Conservation (phyloP, 1,140 invertebrate species). For the Drosophila tristis region DNA sequence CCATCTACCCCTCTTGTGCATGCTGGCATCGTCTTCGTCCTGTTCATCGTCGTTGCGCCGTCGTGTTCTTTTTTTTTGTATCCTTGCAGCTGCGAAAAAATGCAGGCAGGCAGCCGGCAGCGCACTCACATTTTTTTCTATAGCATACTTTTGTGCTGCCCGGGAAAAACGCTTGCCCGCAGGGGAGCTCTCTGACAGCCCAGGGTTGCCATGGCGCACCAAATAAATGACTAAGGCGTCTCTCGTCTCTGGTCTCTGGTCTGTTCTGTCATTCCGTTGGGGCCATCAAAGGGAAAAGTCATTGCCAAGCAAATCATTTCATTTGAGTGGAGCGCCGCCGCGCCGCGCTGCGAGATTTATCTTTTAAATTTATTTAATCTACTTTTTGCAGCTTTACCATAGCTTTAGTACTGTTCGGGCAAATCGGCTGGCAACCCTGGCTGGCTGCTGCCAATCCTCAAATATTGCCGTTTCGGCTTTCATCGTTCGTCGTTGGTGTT, state of each 20-base stretch:
- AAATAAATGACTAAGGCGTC: slow-evolving; percentile 21
- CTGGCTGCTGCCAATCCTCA: no score
- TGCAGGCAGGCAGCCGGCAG: slow-evolving; percentile 28
- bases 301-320: slow-evolving; percentile 4
- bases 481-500: no score
- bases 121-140: slow-evolving; percentile 45
- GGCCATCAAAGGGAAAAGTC: slow-evolving; percentile 5
- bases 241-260: no score
- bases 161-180: slow-evolving; percentile 26
- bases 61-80: slow-evolving; percentile 24
- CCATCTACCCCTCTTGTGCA: slow-evolving; percentile 5
- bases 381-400: no score
- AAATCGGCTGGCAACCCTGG: no score
- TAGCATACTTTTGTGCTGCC: slow-evolving; percentile 56
- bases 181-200: slow-evolving; percentile 40
- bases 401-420: no score
- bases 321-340: not conserved
- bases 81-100: slow-evolving; percentile 61
- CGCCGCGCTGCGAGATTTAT: no score
- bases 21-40: slow-evolving; percentile 40
- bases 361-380: no score
- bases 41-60: slow-evolving; percentile 32
- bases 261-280: not conserved
- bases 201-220: slow-evolving; percentile 56
- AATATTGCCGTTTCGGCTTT: no score